A percentile compares a stretch with the other conserved stretches of the same genome.
Conservation (phyloP, 2,113 vertebrate species). For the Corythaixoides concolor region DNA sequence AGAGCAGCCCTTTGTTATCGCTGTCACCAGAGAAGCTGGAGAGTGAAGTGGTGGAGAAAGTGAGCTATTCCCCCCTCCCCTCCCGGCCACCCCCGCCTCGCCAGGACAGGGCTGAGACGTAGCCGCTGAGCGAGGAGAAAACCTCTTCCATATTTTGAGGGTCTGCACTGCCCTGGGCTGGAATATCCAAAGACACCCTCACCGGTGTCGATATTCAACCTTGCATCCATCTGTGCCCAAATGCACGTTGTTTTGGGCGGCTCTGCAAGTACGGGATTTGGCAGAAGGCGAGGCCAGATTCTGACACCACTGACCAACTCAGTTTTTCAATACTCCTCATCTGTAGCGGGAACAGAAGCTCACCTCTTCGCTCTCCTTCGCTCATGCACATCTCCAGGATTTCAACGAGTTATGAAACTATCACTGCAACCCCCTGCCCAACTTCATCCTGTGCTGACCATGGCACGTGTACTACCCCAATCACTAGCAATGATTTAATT, state of each 20-base stretch:
- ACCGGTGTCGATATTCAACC: neutral
- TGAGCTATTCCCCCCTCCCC: neutral
- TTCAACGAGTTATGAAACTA: neutral
- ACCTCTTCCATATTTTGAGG: neutral
- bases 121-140: neutral
- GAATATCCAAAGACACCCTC: neutral
- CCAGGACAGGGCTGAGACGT: neutral
- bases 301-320: neutral
- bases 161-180: neutral
- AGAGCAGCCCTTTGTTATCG: slow-evolving; percentile 28
- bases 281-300: neutral
- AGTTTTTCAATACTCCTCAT: neutral
- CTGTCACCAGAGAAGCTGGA: slow-evolving; percentile 32
- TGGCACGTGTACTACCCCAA: neutral
- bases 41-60: slow-evolving; percentile 18
- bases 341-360: neutral
- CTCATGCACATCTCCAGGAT: neutral
- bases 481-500: slow-evolving; percentile 3
- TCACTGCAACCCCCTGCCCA: neutral
- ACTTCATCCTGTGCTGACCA: neutral
- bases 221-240: neutral
- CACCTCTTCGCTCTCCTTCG: neutral
- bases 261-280: neutral
- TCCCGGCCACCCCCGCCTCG: accelerated
- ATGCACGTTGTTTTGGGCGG: neutral